Conservation (phyloP, 2,888 invertebrate genomes). For the Xiphydria camelus region DNA sequence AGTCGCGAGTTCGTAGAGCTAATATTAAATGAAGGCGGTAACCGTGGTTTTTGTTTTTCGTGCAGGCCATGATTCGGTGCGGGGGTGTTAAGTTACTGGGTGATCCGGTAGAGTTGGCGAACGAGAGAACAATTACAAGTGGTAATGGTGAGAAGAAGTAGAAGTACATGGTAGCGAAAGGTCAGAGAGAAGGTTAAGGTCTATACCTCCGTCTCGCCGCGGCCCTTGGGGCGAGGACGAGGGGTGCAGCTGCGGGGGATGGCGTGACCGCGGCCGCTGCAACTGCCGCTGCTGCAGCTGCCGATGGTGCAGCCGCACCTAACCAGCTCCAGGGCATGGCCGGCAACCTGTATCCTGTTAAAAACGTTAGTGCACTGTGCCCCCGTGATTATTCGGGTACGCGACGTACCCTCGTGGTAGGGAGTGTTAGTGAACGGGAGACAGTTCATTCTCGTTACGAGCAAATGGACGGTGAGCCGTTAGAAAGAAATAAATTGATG, state of each 20-base stretch:
- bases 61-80: no score
- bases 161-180: constrained; percentile 6
- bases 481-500: no score
- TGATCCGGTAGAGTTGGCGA: not conserved
- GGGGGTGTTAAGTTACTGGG: constrained; percentile 13
- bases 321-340: constrained; percentile 79
- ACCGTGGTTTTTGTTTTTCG: no score
- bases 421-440: no score
- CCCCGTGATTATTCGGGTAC: not conserved
- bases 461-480: no score
- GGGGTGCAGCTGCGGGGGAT: constrained; percentile 66
- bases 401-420: no score
- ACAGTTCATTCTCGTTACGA: no score
- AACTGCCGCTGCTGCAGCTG: constrained; percentile 65
- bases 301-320: constrained; percentile 61
- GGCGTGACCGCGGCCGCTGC: constrained; percentile 64
- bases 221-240: constrained; percentile 73
- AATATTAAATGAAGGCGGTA: no score
- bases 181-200: constrained; percentile 26
- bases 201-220: constrained; percentile 75
- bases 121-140: no score
- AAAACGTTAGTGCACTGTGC: constrained; percentile 25
- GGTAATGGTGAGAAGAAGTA: not conserved
- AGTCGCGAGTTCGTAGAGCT: no score
- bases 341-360: constrained; percentile 75